Base-by-base conservation (phyloP, 2,113 vertebrate genomes). In the Hepsetus odoe region DNA sequence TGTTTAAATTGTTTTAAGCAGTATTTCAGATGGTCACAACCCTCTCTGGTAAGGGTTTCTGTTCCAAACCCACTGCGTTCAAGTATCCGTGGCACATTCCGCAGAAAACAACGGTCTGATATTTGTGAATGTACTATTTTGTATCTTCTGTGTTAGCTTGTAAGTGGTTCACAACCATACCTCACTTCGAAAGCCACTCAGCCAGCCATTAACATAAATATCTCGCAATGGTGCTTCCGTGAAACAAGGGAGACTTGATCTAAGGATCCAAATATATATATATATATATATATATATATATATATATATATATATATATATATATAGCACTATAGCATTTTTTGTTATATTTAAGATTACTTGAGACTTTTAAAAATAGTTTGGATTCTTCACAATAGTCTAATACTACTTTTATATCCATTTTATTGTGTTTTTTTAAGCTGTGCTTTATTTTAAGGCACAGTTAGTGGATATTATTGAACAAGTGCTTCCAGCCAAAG, bases 151-250 rank as follows among this genome's bases (percentile, higher is more conserved):
- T 89, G 86, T 84, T 83, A 90, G 35, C 90, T 89, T 90, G 86
- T 89, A 70, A 80, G 4, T 85, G 84, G 66, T 87, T 84, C 33
- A 56, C 83, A 86, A 85, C 85, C 92, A 91, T 96, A 96, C 95
- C 95, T 96, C 95, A 94, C 83, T 89, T 88, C 85, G 85, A 90
- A 91, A 69, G 30, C 42, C 87, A 90, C 87, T 87, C 91, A 88
- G 80, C 85, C 91, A 94, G 92, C 93, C 92, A 92, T 95, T 89
- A 67, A 86, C 87, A 85, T 80, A 82, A 81, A 53, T 87, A 77
- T 83, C 84, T 85, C 86, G 71, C 84, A 83, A 80, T 35, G 87
- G 93, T 95, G 94, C 93, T 94, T 90, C 87, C 86, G 87, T 89
- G 85, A 90, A 90, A 85, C 91, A 93, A 93, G 91, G 90, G 90